Evolutionary conservation across 2,888 invertebrate species (phyloP).

Genomic region (Dendrolimus pini): DNA sequence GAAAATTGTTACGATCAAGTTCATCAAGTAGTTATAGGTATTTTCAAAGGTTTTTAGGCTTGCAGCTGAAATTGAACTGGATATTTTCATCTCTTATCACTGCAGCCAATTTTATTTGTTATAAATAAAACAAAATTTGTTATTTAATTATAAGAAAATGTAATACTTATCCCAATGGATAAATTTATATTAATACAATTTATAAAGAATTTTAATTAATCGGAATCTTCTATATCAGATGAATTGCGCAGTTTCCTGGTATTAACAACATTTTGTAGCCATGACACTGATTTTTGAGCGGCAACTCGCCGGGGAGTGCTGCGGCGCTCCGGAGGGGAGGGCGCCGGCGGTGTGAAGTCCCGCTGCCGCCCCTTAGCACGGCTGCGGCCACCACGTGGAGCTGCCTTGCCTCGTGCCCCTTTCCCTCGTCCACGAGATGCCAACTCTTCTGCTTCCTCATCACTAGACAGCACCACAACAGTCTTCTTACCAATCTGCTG

Average conservation of each 20-base stretch:
- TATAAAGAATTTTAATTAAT: slow-evolving; percentile 23
- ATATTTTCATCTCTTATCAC: too few species aligned
- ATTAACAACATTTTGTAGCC: slow-evolving; percentile 43
- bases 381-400: slow-evolving; percentile 12
- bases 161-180: neutral
- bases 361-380: slow-evolving; percentile 16
- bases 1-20: too few species aligned
- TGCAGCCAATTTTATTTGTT: too few species aligned
- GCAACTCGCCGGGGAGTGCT: slow-evolving; percentile 59
- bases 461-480: slow-evolving; percentile 49
- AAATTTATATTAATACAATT: neutral
- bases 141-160: neutral
- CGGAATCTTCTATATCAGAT: slow-evolving; percentile 51
- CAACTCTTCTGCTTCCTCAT: slow-evolving; percentile 37
- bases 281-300: slow-evolving; percentile 46
- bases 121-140: neutral
- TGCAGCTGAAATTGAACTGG: too few species aligned
- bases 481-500: slow-evolving; percentile 29
- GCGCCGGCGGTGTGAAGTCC: slow-evolving; percentile 31
- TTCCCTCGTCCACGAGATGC: slow-evolving; percentile 16
- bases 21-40: too few species aligned
- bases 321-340: slow-evolving; percentile 42
- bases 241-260: slow-evolving; percentile 38
- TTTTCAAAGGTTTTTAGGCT: too few species aligned
- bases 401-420: slow-evolving; percentile 16